Conservation (phyloP, 2,113 vertebrate genomes). For the Chroicocephalus ridibundus region DNA sequence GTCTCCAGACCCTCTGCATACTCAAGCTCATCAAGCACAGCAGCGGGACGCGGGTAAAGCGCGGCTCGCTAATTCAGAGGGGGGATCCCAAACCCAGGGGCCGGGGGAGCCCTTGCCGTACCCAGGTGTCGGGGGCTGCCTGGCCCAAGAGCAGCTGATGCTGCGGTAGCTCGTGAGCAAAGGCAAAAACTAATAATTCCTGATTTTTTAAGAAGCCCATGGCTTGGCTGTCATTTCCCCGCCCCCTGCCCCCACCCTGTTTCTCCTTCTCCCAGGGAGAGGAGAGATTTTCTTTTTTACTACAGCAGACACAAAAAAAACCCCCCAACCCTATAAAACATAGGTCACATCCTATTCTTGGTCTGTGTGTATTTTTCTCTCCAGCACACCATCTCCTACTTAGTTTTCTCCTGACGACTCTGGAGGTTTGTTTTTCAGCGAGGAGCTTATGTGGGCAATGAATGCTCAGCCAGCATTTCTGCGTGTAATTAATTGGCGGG, state of each 20-base stretch:
- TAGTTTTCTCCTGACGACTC: background rate
- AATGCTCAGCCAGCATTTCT: slow-evolving; percentile 52
- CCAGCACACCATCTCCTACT: slow-evolving; percentile 2
- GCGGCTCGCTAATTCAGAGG: background rate
- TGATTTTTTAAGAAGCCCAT: background rate
- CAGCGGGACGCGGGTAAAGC: slow-evolving; percentile 20
- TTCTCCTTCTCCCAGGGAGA: background rate
- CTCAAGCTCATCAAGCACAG: slow-evolving; percentile 45
- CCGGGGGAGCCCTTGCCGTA: background rate
- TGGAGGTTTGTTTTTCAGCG: slow-evolving; percentile 56
- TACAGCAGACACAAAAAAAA: background rate
- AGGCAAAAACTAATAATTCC: background rate
- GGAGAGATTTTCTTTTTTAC: background rate
- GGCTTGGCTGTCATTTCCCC: background rate
- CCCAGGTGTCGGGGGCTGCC: accelerated
- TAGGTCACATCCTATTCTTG: background rate
- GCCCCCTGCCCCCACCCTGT: background rate
- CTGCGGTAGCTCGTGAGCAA: background rate
- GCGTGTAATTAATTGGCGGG: slow-evolving; percentile 59
- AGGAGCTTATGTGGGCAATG: slow-evolving; percentile 43
- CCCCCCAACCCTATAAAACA: background rate
- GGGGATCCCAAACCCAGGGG: background rate
- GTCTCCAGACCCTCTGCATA: background rate
- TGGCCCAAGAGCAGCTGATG: background rate
- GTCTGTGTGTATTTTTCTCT: slow-evolving; percentile 2